Percentiles rank a stretch among this genome's conserved stretches.
phyloP scores from a whole-genome alignment of 2,797 vertebrate genomes.

The Urocyon cinereoargenteus region DNA sequence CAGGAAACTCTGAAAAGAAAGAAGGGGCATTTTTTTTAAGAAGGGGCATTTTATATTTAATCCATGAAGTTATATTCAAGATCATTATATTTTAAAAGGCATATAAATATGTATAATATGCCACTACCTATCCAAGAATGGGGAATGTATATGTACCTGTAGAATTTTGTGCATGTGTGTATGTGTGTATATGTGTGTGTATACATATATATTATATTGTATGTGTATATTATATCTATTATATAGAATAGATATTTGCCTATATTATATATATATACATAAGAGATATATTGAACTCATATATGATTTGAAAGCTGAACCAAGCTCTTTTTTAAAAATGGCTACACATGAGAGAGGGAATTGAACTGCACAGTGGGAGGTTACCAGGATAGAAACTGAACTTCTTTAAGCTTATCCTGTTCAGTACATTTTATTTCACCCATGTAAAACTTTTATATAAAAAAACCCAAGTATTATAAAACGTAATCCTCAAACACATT shows the following conservation, averaged over 20 bases:
- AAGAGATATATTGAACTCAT: neutral
- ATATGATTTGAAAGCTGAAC: neutral
- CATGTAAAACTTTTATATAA: neutral
- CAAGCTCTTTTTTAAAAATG: neutral
- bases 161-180: neutral
- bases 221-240: no score
- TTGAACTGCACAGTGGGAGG: neutral
- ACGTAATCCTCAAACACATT: neutral
- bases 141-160: neutral
- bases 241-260: no score
- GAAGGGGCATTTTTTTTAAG: neutral
- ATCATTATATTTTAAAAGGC: neutral
- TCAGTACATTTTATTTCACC: neutral
- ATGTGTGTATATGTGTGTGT: neutral
- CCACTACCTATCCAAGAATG: neutral
- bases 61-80: neutral
- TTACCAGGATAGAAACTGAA: neutral
- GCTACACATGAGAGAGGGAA: neutral
- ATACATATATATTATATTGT: no score
- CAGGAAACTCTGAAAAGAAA: neutral
- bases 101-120: neutral
- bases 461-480: neutral
- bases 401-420: neutral
- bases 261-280: neutral
- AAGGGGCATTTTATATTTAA: neutral